phyloP scores from a whole-genome alignment of 2,113 vertebrate species.

The Paraplagusia blochii region DNA sequence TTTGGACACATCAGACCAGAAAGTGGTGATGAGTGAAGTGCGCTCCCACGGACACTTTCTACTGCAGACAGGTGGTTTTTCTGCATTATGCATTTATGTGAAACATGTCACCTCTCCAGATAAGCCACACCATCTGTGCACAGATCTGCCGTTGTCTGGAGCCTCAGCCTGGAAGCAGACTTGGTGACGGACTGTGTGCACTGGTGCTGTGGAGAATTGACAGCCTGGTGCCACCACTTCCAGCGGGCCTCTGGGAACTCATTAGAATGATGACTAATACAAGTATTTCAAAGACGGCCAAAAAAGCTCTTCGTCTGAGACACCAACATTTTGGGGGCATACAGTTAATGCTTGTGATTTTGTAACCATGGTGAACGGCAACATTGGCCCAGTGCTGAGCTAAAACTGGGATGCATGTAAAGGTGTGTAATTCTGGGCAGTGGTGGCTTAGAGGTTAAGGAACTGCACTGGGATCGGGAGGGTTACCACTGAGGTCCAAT shows the following conservation, averaged over 20 bases:
- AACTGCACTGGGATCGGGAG: too few relatives aligned
- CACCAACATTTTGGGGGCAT: conserved; percentile 14
- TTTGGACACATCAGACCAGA: too few relatives aligned
- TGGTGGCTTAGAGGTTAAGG: too few relatives aligned
- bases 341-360: conserved; percentile 22
- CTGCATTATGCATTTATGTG: conserved; percentile 21
- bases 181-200: conserved; percentile 22
- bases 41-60: neutral
- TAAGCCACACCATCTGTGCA: neutral
- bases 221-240: conserved; percentile 24
- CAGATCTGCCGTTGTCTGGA: neutral
- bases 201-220: conserved; percentile 25
- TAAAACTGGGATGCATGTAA: neutral
- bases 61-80: conserved; percentile 5
- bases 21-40: too few relatives aligned
- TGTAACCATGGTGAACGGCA: conserved; percentile 34
- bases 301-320: conserved; percentile 47
- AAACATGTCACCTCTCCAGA: conserved; percentile 35
- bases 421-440: too few relatives aligned
- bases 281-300: conserved; percentile 42
- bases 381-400: neutral
- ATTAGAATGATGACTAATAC: conserved; percentile 54
- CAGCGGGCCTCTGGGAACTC: conserved; percentile 44
- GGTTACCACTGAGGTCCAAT: too few relatives aligned
- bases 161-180: neutral